Evolutionary conservation across 2,113 vertebrate genomes (phyloP).

Genomic region (Loxodonta africana): DNA sequence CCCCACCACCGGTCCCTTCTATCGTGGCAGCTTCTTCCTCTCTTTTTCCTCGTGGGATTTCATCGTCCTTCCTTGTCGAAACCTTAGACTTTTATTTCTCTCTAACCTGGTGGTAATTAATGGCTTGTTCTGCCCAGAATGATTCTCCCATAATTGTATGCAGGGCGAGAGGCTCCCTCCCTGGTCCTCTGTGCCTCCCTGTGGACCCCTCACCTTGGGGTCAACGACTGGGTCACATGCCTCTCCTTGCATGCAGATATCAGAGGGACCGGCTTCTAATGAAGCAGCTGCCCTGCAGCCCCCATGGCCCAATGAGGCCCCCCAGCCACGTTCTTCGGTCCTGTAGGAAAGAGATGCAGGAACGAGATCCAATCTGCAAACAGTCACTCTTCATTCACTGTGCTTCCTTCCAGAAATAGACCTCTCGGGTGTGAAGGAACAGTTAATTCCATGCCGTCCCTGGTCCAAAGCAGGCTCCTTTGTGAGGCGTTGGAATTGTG

Average conservation of each 20-base stretch:
- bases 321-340: constrained; percentile 67
- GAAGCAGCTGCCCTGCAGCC: constrained; percentile 75
- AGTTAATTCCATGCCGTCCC: background rate
- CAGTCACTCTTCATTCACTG: constrained; percentile 79
- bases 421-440: constrained; percentile 59
- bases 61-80: background rate
- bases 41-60: background rate
- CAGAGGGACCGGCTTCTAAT: background rate
- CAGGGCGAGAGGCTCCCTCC: constrained; percentile 54
- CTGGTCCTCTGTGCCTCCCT: constrained; percentile 39
- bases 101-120: constrained; percentile 49
- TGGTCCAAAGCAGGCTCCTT: background rate
- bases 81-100: constrained; percentile 59
- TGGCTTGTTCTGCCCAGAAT: constrained; percentile 38
- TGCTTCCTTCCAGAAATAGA: constrained; percentile 75
- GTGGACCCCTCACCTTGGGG: constrained; percentile 21
- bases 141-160: constrained; percentile 5
- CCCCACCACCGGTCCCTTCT: rapidly evolving
- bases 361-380: background rate
- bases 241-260: constrained; percentile 59
- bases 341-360: constrained; percentile 16
- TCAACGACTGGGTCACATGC: constrained; percentile 14
- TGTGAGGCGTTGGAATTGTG: background rate
- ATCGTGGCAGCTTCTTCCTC: rapidly evolving
- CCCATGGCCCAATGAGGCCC: constrained; percentile 63